Evolutionary conservation across 2,888 invertebrate species (phyloP).

Genomic region (Horisme vitalbata): DNA sequence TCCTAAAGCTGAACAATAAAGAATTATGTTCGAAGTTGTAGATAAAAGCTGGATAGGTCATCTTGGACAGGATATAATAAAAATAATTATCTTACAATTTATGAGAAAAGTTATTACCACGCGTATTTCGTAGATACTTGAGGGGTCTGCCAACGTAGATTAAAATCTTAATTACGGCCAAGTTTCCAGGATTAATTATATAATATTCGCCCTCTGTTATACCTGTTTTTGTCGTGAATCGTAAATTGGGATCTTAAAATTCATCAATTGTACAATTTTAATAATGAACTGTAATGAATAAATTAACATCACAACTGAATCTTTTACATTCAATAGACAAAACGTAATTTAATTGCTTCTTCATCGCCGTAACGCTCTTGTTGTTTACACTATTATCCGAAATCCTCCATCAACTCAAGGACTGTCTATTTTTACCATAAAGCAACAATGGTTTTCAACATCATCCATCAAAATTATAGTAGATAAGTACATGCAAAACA

Average conservation of each 20-base stretch:
- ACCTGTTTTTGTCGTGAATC: slow-evolving; percentile 46
- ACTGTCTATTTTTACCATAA: background rate
- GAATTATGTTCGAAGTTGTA: slow-evolving; percentile 2
- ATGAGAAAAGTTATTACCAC: slow-evolving; percentile 63
- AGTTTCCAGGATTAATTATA: slow-evolving; percentile 69
- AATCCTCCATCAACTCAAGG: background rate
- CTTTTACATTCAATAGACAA: no score
- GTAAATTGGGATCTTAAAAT: slow-evolving; percentile 42
- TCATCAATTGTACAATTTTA: slow-evolving; percentile 3
- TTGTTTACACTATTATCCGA: background rate
- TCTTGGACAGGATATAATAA: slow-evolving; percentile 40
- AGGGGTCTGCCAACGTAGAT: slow-evolving; percentile 56
- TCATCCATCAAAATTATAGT: no score
- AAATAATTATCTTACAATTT: slow-evolving; percentile 65
- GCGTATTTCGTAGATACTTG: slow-evolving; percentile 60
- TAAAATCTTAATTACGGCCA: slow-evolving; percentile 75
- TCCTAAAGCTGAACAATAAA: background rate
- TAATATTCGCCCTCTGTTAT: slow-evolving; percentile 55
- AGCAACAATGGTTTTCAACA: no score
- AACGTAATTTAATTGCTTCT: no score
- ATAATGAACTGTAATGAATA: slow-evolving; percentile 3
- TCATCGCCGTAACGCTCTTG: background rate
- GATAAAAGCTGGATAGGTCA: slow-evolving; percentile 20
- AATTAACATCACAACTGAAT: background rate
- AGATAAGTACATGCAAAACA: background rate